Evolutionary conservation across 2,888 invertebrate species (phyloP).

Genomic region (Agonum fuliginosum): DNA sequence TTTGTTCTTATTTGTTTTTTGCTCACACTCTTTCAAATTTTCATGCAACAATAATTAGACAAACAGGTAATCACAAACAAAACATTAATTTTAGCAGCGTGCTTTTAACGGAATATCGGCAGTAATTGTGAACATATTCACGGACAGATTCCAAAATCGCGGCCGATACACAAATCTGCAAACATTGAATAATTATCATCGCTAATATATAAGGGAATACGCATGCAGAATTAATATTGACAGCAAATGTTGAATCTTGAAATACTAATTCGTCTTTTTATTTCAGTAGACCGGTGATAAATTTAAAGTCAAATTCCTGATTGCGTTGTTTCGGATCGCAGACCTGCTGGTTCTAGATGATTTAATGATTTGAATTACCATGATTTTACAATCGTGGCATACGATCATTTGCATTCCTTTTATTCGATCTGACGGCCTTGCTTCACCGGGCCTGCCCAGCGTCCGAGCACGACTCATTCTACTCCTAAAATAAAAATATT

Average conservation of each 20-base stretch:
- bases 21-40: not conserved
- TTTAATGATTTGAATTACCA: constrained; percentile 95
- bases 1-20: constrained; percentile 1
- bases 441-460: constrained; percentile 71
- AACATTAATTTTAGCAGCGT: constrained; percentile 22
- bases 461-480: constrained; percentile 79
- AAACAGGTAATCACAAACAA: constrained; percentile 28
- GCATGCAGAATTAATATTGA: constrained; percentile 53
- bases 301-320: constrained; percentile 88
- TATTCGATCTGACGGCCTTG: constrained; percentile 77
- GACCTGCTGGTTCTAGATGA: constrained; percentile 89
- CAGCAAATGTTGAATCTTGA: constrained; percentile 37
- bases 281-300: constrained; percentile 85
- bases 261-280: constrained; percentile 27
- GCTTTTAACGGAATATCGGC: constrained; percentile 27
- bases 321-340: constrained; percentile 87
- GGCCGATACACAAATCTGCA: constrained; percentile 45
- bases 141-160: constrained; percentile 23
- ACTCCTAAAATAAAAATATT: constrained; percentile 72
- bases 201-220: constrained; percentile 41
- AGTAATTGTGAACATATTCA: constrained; percentile 31
- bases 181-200: constrained; percentile 48
- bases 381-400: constrained; percentile 95
- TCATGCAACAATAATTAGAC: constrained; percentile 6
- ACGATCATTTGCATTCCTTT: constrained; percentile 90